Conservation (phyloP, 2,113 vertebrate genomes). For the Tyrannus savana region DNA sequence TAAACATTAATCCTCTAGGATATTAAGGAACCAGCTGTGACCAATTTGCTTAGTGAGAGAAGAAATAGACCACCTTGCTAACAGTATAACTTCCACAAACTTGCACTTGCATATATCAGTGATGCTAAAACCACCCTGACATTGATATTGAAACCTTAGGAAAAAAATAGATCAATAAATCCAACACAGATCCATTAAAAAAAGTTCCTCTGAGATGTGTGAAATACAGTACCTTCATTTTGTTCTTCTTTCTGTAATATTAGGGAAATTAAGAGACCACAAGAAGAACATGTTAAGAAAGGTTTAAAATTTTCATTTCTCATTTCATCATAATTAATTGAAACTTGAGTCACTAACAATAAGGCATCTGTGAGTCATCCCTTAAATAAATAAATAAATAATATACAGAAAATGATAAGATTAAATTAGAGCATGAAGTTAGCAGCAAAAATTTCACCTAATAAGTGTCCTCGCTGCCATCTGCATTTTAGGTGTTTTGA, state of each 20-base stretch:
- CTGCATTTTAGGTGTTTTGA: background rate
- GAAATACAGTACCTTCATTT: slow-evolving; percentile 1
- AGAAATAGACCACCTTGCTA: slow-evolving; percentile 4
- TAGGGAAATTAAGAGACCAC: background rate
- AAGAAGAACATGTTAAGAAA: background rate
- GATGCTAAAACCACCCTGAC: slow-evolving; percentile 15
- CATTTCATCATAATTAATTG: background rate
- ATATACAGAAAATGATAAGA: background rate
- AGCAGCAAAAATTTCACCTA: background rate
- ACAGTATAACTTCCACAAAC: background rate
- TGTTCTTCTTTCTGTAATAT: slow-evolving; percentile 14
- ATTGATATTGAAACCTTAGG: slow-evolving; percentile 18
- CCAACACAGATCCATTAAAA: slow-evolving; percentile 24
- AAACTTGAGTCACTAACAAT: background rate
- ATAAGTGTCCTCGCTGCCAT: background rate
- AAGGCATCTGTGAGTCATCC: background rate
- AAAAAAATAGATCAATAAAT: slow-evolving; percentile 12
- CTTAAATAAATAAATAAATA: background rate
- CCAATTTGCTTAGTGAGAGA: slow-evolving; percentile 38
- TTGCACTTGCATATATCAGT: background rate
- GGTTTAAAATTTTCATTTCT: slow-evolving; percentile 3
- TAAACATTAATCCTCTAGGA: slow-evolving; percentile 43
- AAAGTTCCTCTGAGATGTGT: background rate
- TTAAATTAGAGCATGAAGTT: background rate
- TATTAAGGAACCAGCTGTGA: slow-evolving; percentile 31